Base-by-base conservation (phyloP, 2,888 invertebrate species). In the Tetragnatha montana region DNA sequence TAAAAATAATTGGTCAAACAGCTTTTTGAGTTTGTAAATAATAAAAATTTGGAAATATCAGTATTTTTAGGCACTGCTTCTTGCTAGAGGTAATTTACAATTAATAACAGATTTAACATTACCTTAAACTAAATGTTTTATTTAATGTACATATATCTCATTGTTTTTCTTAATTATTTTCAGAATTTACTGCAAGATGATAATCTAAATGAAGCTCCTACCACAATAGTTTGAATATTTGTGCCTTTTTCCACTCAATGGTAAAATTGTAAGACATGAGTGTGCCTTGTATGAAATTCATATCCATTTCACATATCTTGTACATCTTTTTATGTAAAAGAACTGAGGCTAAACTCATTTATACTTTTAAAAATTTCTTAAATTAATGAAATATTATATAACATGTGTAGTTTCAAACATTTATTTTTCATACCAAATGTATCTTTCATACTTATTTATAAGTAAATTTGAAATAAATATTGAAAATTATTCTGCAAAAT, bases 181-280 rank as follows among this genome's bases (percentile, higher is more conserved):
- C 70, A 81, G 85, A 86, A 71, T 70, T 60, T 89, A 17, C 81
- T 89, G 60, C 85, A 85, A 73, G 85, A 81, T 75, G 89, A 88
- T 74, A 84, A 88, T 22, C n/a, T 88, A 76, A 88, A 82, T 88
- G 78, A 78, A 78, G 82, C 88, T 6, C 88, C 88, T 35, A 78
- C 88, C 76, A 88, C 88, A 21, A 51, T 88, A 69, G 88, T 88
- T 78, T 88, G 35, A 78, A 14, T 47, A 51, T 60, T 19, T 79
- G 78, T 78, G 79, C 78, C 78, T 69, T 85, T 49, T n/a, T 21
- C 50, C 21, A 8, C 6, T 51, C 21, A 78, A 4, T 47, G 35
- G 17, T 47, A 75, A 17, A 6, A 75, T 47, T 17, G 47, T 49
- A 10, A 19, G 22, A 73, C 47, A 47, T 10, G 10, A 22, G 14